phyloP scores from a whole-genome alignment of 2,797 vertebrate genomes.

The Halcyon smyrnensis region DNA sequence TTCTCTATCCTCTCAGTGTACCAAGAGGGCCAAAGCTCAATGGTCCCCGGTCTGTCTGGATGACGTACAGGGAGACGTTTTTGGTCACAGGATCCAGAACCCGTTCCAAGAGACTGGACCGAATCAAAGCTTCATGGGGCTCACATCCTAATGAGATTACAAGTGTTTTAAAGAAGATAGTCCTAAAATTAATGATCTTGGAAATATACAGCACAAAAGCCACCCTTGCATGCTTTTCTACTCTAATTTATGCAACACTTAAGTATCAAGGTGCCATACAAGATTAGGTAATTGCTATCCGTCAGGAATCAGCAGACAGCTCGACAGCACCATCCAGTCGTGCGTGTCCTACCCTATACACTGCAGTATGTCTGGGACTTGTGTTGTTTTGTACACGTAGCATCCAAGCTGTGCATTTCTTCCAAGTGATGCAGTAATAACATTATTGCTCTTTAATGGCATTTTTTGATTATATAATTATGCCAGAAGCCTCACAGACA shows the following conservation, averaged over 20 bases:
- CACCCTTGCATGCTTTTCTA: neutral
- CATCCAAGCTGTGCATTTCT: neutral
- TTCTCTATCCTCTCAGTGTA: too few relatives aligned
- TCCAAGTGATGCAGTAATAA: slow-evolving; percentile 34
- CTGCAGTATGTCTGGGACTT: neutral
- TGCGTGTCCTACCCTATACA: neutral
- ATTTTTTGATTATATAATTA: slow-evolving; percentile 47
- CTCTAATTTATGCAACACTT: neutral
- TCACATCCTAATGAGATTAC: neutral
- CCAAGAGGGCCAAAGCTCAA: neutral
- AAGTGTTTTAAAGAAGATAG: neutral
- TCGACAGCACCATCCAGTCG: rapidly evolving
- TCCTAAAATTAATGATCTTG: neutral
- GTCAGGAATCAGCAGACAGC: neutral
- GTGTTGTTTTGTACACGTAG: neutral
- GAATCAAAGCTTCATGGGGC: neutral
- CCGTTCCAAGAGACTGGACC: neutral
- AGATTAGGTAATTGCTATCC: neutral
- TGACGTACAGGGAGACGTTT: neutral
- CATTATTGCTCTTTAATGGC: slow-evolving; percentile 29
- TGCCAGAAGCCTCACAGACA: slow-evolving; percentile 22
- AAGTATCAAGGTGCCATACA: neutral
- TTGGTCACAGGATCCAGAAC: neutral
- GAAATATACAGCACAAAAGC: neutral
- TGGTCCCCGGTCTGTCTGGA: neutral